These are phyloP conservation scores for Paracanthobrama guichenoti DNA, from an alignment of 2,113 vertebrate species.

Conservation along the genomic window DNA sequence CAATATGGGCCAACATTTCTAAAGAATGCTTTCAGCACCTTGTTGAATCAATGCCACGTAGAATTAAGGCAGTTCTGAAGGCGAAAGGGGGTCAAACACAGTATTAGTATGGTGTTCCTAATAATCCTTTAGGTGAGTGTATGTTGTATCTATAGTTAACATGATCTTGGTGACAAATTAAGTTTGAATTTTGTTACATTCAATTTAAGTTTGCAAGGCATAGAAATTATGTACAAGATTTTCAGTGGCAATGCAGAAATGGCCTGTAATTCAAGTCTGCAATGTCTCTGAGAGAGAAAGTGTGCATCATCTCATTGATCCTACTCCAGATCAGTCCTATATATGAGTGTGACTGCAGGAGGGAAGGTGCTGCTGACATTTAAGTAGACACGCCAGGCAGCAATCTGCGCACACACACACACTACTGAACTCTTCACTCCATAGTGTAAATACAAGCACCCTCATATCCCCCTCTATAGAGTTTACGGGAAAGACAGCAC, in stretches of 20 bases:
- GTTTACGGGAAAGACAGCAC: slow-evolving; percentile 73
- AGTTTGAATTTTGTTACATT: not conserved
- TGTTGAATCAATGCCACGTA: no score
- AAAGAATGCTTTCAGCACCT: no score
- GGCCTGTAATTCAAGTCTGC: not conserved
- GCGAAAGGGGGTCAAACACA: no score
- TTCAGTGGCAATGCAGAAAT: not conserved
- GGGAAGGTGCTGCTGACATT: slow-evolving; percentile 69
- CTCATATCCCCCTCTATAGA: slow-evolving; percentile 57
- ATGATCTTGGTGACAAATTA: not conserved
- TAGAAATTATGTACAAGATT: not conserved
- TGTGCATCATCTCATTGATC: slow-evolving; percentile 3
- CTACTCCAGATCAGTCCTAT: not conserved
- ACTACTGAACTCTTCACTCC: slow-evolving; percentile 54
- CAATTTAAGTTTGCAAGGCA: not conserved
- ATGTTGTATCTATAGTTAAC: not conserved
- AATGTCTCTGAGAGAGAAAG: not conserved
- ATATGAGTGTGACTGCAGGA: slow-evolving; percentile 6
- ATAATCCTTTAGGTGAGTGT: no score
- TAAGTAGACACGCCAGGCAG: slow-evolving; percentile 64
- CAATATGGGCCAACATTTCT: no score
- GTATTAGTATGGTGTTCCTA: no score
- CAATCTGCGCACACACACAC: slow-evolving; percentile 19
- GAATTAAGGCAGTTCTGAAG: no score
- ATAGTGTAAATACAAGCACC: slow-evolving; percentile 67